phyloP scores from a whole-genome alignment of 1,140 invertebrate genomes.

The roundworm (Caenorhabditis elegans) region DNA sequence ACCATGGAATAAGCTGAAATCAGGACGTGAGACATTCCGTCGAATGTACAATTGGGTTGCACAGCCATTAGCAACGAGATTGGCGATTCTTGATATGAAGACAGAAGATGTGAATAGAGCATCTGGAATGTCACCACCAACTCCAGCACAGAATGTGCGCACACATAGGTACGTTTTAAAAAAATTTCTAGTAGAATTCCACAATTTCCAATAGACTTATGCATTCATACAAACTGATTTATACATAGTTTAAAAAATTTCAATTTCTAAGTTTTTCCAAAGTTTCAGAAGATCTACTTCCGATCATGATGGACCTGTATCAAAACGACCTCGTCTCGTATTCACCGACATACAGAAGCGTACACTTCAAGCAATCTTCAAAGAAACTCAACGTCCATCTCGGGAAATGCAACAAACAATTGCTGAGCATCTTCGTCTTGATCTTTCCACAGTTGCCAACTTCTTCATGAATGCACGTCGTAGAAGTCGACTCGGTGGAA shows the following conservation, averaged over 20 bases:
- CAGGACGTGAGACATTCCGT: slow-evolving; percentile 65
- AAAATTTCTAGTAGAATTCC: too few relatives aligned
- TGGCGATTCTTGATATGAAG: slow-evolving; percentile 65
- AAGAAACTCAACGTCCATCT: slow-evolving; percentile 97
- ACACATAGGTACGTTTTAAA: slow-evolving; percentile 51
- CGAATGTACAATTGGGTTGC: slow-evolving; percentile 67
- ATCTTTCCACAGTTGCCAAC: slow-evolving; percentile 96
- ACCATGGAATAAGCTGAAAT: slow-evolving; percentile 67
- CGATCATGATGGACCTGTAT: slow-evolving; percentile 64
- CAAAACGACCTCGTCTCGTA: slow-evolving; percentile 97
- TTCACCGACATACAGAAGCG: slow-evolving; percentile 99
- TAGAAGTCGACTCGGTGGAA: slow-evolving; percentile 68
- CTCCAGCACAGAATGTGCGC: slow-evolving; percentile 61
- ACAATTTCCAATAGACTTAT: too few relatives aligned
- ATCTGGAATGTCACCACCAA: slow-evolving; percentile 56
- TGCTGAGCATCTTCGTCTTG: slow-evolving; percentile 90
- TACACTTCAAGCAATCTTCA: slow-evolving; percentile 76
- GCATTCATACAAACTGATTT: too few relatives aligned
- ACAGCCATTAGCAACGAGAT: slow-evolving; percentile 60
- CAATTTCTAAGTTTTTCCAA: slow-evolving; percentile 27
- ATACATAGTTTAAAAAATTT: not conserved
- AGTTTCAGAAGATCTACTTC: slow-evolving; percentile 22
- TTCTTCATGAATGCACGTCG: slow-evolving; percentile 99
- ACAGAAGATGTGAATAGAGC: not conserved
- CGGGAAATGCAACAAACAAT: slow-evolving; percentile 99